Evolutionary conservation across 2,888 invertebrate species (phyloP).

Genomic region (Ditula angustiorana): DNA sequence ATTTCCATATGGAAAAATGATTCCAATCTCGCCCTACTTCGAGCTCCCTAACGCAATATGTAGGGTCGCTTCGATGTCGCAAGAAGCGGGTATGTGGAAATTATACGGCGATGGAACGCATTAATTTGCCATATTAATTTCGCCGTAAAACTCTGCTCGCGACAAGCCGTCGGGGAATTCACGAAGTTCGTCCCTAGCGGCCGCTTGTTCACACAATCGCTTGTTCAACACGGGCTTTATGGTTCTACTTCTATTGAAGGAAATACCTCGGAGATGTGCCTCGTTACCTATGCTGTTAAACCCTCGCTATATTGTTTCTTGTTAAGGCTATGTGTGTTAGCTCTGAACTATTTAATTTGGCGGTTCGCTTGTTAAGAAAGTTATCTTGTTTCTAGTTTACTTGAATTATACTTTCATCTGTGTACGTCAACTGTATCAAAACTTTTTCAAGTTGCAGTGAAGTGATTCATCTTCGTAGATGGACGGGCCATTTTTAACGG

Average conservation of each 20-base stretch:
- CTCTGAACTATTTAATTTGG: slow-evolving; percentile 37
- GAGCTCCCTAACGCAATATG: slow-evolving; percentile 55
- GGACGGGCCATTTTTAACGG: slow-evolving; percentile 78
- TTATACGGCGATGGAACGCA: slow-evolving; percentile 82
- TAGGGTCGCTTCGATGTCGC: slow-evolving; percentile 63
- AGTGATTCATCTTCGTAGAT: slow-evolving; percentile 73
- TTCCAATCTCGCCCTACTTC: slow-evolving; percentile 67
- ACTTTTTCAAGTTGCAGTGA: slow-evolving; percentile 54
- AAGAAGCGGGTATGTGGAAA: slow-evolving; percentile 80
- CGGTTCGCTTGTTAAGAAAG: slow-evolving; percentile 27
- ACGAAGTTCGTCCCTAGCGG: slow-evolving; percentile 81
- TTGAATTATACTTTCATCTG: neutral
- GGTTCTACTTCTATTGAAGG: slow-evolving; percentile 41
- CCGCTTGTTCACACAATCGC: slow-evolving; percentile 80
- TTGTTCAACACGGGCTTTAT: slow-evolving; percentile 43
- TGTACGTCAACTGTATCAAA: neutral
- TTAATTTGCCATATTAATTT: slow-evolving; percentile 87
- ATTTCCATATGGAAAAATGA: slow-evolving; percentile 86
- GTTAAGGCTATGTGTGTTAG: slow-evolving; percentile 22
- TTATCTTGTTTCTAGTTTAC: slow-evolving; percentile 26
- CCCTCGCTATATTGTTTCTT: slow-evolving; percentile 33
- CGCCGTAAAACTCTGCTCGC: slow-evolving; percentile 85
- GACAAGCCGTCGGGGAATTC: slow-evolving; percentile 80
- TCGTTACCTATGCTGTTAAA: slow-evolving; percentile 41
- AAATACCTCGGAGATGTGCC: slow-evolving; percentile 39